Evolutionary conservation across 2,797 vertebrate species (phyloP).

Genomic region (Chrosomus eos): DNA sequence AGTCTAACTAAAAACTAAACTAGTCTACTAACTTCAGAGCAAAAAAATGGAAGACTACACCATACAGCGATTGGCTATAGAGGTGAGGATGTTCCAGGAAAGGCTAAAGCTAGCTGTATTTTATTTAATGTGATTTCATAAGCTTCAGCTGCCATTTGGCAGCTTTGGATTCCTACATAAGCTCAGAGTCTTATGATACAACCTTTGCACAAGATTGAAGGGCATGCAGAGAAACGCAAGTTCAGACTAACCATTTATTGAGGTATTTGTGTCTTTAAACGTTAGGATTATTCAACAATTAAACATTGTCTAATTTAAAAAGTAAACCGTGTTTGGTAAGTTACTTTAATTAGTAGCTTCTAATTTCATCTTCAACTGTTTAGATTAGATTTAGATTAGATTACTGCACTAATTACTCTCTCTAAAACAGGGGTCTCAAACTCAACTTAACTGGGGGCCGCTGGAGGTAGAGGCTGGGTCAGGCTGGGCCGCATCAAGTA

Average conservation of each 20-base stretch:
- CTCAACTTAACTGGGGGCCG: no score
- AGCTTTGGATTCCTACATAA: conserved; percentile 24
- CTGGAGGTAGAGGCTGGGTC: no score
- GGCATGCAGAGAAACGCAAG: not conserved
- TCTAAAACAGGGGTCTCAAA: no score
- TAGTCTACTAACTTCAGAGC: not conserved
- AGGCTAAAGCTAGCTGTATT: conserved; percentile 26
- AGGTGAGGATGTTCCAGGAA: not conserved
- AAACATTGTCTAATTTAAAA: not conserved
- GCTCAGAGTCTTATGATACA: conserved; percentile 29
- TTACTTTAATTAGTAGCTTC: not conserved
- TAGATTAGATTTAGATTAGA: not conserved
- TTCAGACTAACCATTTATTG: not conserved
- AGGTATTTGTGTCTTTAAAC: not conserved
- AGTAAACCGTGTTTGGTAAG: not conserved
- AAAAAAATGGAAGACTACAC: not conserved
- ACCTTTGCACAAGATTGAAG: conserved; percentile 36
- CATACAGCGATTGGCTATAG: not conserved
- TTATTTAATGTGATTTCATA: conserved; percentile 37
- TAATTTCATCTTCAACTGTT: not conserved
- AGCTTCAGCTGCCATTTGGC: conserved; percentile 18
- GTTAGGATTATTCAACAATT: not conserved
- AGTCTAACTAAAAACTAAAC: no score
- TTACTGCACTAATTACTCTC: not conserved
- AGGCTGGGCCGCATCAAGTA: no score